Conservation (phyloP, 2,888 invertebrate genomes). For the Andrena bucephala region DNA sequence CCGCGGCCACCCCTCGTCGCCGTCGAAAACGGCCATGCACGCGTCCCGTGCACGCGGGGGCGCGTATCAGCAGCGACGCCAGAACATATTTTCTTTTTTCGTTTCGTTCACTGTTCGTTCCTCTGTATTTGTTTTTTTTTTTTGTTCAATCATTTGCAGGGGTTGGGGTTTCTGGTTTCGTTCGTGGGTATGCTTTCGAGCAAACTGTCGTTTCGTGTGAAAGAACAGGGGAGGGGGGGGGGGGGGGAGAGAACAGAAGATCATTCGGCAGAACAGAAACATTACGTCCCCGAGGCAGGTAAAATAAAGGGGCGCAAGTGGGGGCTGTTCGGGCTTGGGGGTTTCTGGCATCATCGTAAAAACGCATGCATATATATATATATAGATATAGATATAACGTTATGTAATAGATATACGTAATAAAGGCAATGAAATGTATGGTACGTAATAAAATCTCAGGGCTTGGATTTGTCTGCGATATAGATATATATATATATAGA, state of each 20-base stretch:
- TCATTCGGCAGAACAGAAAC: slow-evolving; percentile 49
- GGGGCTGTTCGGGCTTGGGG: not conserved
- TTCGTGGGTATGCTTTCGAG: slow-evolving; percentile 38
- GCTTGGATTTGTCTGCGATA: slow-evolving; percentile 68
- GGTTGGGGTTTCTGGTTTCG: slow-evolving; percentile 30
- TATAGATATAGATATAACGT: slow-evolving; percentile 28
- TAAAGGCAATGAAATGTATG: slow-evolving; percentile 62
- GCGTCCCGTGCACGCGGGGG: not conserved
- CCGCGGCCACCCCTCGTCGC: not conserved
- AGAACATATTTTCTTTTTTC: slow-evolving; percentile 57
- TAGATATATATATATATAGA: slow-evolving; percentile 39
- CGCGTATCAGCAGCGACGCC: slow-evolving; percentile 64
- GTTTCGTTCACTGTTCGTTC: slow-evolving; percentile 41
- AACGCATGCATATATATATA: slow-evolving; percentile 77
- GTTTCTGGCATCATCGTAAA: slow-evolving; percentile 70
- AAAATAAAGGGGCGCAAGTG: slow-evolving; percentile 29
- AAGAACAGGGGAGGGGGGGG: slow-evolving; percentile 26
- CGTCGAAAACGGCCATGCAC: not conserved
- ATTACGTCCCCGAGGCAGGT: slow-evolving; percentile 69
- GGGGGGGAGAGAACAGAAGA: slow-evolving; percentile 6
- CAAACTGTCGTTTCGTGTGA: slow-evolving; percentile 54
- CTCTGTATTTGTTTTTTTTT: slow-evolving; percentile 28
- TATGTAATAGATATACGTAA: slow-evolving; percentile 73
- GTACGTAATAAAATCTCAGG: slow-evolving; percentile 61
- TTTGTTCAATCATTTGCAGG: slow-evolving; percentile 29